Evolutionary conservation across 2,113 vertebrate genomes (phyloP).

Genomic region (Numida meleagris): DNA sequence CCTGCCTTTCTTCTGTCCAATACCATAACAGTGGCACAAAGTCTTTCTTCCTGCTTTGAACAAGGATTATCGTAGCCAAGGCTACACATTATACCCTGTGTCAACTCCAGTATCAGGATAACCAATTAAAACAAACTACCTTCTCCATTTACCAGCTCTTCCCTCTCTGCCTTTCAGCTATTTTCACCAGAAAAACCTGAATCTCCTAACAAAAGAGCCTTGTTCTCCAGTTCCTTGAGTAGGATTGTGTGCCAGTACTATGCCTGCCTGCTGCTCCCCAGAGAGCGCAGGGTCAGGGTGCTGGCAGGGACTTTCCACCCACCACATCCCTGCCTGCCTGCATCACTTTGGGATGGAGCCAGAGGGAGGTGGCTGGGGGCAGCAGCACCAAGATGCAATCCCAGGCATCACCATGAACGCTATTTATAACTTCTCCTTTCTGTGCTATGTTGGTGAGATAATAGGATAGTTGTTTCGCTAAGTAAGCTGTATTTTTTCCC

Average conservation of each 20-base stretch:
- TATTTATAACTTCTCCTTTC: constrained; percentile 33
- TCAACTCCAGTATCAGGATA: background rate
- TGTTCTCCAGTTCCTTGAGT: accelerated
- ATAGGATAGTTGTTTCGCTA: constrained; percentile 26
- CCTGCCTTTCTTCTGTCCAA: background rate
- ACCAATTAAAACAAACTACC: background rate
- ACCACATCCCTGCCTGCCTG: background rate
- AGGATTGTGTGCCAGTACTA: background rate
- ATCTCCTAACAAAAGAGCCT: background rate
- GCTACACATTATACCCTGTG: background rate
- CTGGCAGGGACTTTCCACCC: background rate
- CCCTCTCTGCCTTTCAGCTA: background rate
- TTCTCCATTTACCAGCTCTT: background rate
- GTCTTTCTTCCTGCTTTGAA: background rate
- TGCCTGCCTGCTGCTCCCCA: background rate
- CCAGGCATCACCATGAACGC: constrained; percentile 15
- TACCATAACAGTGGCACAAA: background rate
- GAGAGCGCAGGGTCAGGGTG: accelerated
- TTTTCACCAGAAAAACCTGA: background rate
- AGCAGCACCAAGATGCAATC: constrained; percentile 15
- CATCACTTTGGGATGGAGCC: background rate
- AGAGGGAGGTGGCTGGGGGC: constrained; percentile 10
- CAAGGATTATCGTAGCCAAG: background rate
- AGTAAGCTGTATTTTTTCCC: constrained; percentile 4
- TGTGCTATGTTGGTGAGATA: constrained; percentile 38